phyloP scores from a whole-genome alignment of 37 sponge, comb jelly and placozoan genomes.

The Chondrilla cf. caribensis region DNA sequence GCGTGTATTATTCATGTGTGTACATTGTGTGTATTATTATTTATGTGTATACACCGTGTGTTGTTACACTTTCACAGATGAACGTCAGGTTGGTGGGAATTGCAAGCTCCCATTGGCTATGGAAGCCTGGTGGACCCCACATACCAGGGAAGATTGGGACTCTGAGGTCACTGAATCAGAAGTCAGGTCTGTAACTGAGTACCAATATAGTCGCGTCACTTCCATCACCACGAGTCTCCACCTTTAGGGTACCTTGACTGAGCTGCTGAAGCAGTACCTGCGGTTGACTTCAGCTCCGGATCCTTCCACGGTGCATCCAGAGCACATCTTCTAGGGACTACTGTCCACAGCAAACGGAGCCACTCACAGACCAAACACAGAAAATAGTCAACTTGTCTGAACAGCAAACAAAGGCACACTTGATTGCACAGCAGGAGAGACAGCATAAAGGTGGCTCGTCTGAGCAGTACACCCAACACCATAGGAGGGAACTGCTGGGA shows the following conservation, averaged over 20 bases:
- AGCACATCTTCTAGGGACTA: slow-evolving; percentile 44
- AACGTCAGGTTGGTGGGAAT: neutral
- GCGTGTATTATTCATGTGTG: neutral
- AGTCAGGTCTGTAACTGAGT: too few relatives aligned
- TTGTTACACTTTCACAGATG: too few relatives aligned
- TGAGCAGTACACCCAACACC: too few relatives aligned
- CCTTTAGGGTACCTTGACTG: slow-evolving; percentile 87
- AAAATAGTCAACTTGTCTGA: too few relatives aligned
- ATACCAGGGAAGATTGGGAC: slow-evolving; percentile 1
- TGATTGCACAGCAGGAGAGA: too few relatives aligned
- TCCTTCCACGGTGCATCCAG: slow-evolving; percentile 76
- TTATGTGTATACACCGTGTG: neutral
- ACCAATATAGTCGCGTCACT: too few relatives aligned
- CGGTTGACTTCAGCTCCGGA: slow-evolving; percentile 96
- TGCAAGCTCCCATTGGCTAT: neutral
- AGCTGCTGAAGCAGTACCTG: slow-evolving; percentile 92
- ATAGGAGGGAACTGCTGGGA: too few relatives aligned
- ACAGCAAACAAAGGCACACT: too few relatives aligned
- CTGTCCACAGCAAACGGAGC: too few relatives aligned
- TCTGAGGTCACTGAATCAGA: neutral
- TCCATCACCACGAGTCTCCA: too few relatives aligned
- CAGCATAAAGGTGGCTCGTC: too few relatives aligned
- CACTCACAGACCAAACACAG: too few relatives aligned
- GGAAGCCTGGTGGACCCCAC: neutral
- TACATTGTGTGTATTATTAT: neutral